Evolutionary conservation across 2,797 vertebrate species (phyloP).

Genomic region (Cossypha niveicapilla): DNA sequence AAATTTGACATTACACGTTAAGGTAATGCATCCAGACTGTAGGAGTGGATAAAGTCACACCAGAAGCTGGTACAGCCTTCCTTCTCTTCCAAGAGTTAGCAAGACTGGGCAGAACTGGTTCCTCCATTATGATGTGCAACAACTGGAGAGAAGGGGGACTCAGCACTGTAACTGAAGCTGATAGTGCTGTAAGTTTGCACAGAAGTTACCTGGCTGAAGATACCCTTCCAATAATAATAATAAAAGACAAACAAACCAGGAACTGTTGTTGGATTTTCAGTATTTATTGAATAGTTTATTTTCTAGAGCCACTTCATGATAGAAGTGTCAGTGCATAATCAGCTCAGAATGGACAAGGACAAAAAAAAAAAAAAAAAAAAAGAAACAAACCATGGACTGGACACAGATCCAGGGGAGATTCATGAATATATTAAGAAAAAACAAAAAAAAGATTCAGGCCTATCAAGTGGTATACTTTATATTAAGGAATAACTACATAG

Average conservation of each 20-base stretch:
- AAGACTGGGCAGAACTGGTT: background rate
- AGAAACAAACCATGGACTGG: background rate
- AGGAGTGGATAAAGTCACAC: background rate
- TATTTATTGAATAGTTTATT: slow-evolving; percentile 7
- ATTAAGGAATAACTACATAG: background rate
- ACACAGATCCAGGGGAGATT: background rate
- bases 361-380: background rate
- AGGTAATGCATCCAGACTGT: background rate
- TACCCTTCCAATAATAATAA: background rate
- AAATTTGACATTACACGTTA: background rate
- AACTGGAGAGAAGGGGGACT: background rate
- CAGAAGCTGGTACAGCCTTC: background rate
- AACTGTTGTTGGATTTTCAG: background rate
- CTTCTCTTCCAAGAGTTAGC: background rate
- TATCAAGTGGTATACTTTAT: background rate
- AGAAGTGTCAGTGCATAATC: background rate
- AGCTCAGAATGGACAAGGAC: background rate
- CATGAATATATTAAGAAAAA: background rate
- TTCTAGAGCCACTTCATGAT: background rate
- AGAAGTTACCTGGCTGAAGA: background rate
- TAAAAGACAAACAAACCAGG: background rate
- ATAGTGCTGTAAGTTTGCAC: rapidly evolving
- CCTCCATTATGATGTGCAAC: rapidly evolving
- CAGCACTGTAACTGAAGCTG: rapidly evolving
- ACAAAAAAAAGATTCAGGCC: background rate